Percentiles rank a stretch among this genome's conserved stretches.
These are phyloP conservation scores for Anoplolepis gracilipes DNA, from an alignment of 1,140 invertebrate species.

Conservation along the genomic window DNA sequence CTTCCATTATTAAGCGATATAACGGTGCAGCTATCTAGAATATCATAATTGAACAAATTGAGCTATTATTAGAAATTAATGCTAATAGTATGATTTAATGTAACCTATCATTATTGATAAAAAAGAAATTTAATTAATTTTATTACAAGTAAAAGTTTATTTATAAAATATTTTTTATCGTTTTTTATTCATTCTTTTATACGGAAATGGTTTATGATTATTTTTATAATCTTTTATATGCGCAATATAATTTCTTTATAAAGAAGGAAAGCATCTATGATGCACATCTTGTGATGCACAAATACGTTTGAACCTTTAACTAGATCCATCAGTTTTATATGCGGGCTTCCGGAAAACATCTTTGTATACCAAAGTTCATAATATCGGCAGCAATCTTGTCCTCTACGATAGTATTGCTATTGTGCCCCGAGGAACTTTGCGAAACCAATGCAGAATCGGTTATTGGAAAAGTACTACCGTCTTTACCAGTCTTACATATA, in stretches of 20 bases:
- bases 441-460: constrained; percentile 26
- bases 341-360: not conserved
- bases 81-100: not conserved
- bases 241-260: not conserved
- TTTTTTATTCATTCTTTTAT: not conserved
- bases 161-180: not conserved
- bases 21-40: too few species aligned
- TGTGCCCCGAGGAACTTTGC: constrained; percentile 14
- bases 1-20: not conserved
- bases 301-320: constrained; percentile 21
- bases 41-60: constrained; percentile 3
- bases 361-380: constrained; percentile 10
- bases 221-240: not conserved
- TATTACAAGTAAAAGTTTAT: not conserved
- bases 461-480: constrained; percentile 38
- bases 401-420: constrained; percentile 14
- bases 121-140: not conserved
- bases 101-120: not conserved
- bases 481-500: not conserved
- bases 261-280: not conserved
- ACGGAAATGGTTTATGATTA: not conserved
- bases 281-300: not conserved
- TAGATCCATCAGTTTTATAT: constrained; percentile 1
- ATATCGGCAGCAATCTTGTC: not conserved
- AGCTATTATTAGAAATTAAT: not conserved